Conservation (phyloP, 1,140 invertebrate genomes). For the Venturia canescens region DNA sequence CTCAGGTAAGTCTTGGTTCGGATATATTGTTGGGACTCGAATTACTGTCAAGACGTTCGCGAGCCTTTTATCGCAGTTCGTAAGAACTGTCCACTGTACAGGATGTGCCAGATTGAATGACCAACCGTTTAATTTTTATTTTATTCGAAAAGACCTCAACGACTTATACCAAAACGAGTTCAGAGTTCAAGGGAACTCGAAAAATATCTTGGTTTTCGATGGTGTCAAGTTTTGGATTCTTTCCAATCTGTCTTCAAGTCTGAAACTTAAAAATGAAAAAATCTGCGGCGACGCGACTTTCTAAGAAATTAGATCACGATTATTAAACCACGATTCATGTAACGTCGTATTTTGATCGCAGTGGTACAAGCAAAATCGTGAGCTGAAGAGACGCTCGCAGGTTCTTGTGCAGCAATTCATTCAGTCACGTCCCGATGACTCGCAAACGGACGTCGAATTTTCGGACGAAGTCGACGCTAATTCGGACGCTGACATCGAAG, state of each 20-base stretch:
- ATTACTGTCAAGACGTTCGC: conserved; percentile 16
- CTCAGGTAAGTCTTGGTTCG: conserved; percentile 69
- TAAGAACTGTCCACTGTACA: not conserved
- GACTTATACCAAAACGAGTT: no score
- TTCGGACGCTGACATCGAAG: conserved; percentile 81
- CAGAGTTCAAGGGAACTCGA: no score
- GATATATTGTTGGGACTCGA: conserved; percentile 23
- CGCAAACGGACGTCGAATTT: conserved; percentile 64
- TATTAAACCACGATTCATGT: not conserved
- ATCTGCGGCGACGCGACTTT: no score
- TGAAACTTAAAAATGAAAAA: no score
- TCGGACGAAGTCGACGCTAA: conserved; percentile 78
- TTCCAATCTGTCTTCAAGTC: no score
- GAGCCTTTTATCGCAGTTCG: conserved; percentile 15
- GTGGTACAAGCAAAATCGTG: conserved; percentile 87
- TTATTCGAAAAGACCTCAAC: no score
- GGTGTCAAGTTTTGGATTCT: no score
- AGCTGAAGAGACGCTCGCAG: conserved; percentile 82
- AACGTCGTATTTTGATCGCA: conserved; percentile 60
- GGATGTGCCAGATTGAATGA: not conserved
- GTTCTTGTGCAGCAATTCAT: conserved; percentile 79
- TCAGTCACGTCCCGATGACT: conserved; percentile 67
- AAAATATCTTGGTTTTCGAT: no score
- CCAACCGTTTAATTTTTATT: no score
- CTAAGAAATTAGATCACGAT: no score